Evolutionary conservation across 2,113 vertebrate species (phyloP).

Genomic region (Silurus asotus): DNA sequence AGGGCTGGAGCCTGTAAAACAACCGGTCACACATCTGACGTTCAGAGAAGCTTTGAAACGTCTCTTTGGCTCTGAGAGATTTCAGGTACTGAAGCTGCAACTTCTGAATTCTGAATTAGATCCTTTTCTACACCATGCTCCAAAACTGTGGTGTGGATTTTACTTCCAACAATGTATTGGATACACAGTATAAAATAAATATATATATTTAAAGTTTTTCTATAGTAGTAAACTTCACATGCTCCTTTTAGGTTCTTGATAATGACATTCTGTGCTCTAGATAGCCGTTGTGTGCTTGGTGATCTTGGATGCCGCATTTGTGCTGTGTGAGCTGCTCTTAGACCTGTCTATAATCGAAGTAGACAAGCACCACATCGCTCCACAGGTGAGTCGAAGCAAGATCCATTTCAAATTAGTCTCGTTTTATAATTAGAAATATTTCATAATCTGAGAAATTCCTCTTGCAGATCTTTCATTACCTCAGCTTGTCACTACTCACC

Average conservation of each 20-base stretch:
- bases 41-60: conserved; percentile 78
- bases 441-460: not conserved
- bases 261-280: conserved; percentile 63
- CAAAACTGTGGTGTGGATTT: not conserved
- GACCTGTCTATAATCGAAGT: conserved; percentile 83
- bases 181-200: not conserved
- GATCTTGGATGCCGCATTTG: conserved; percentile 87
- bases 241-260: not conserved
- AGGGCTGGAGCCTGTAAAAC: conserved; percentile 57
- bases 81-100: conserved; percentile 79
- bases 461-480: conserved; percentile 86
- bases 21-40: conserved; percentile 37
- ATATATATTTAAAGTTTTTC: not conserved
- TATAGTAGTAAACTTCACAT: not conserved
- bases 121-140: not conserved
- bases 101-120: not conserved
- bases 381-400: conserved; percentile 70
- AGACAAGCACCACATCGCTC: conserved; percentile 71
- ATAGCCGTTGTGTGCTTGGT: conserved; percentile 86
- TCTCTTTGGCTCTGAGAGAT: conserved; percentile 80
- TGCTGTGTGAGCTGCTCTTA: conserved; percentile 86
- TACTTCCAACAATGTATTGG: not conserved
- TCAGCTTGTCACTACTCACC: conserved; percentile 85
- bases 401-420: not conserved
- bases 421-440: not conserved